Percentiles rank a stretch among this genome's conserved stretches.
Conservation (phyloP, 2,797 vertebrate species). For the Distichodus sexfasciatus region DNA sequence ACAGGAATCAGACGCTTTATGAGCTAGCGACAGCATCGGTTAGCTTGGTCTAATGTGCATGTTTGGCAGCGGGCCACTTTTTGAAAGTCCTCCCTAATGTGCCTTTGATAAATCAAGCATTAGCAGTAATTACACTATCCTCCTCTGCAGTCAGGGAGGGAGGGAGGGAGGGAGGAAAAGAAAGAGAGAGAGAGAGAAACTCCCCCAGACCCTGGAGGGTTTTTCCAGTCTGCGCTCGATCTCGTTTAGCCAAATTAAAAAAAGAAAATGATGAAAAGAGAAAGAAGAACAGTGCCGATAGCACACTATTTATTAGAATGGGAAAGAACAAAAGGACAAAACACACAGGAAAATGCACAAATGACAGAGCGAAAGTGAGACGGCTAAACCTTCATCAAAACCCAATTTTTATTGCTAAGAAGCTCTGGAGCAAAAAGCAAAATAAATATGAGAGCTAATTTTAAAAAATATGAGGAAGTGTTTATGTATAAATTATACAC, state of each 20-base stretch:
- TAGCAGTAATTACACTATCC: constrained; percentile 48
- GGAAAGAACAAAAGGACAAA: constrained; percentile 11
- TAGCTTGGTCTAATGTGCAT: constrained; percentile 35
- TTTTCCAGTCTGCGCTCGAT: constrained; percentile 26
- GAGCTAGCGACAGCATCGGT: constrained; percentile 19
- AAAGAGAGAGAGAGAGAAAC: neutral
- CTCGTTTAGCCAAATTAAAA: constrained; percentile 42
- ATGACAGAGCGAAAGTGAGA: constrained; percentile 6
- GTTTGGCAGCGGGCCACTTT: constrained; percentile 16
- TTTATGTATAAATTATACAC: no score
- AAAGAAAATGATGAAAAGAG: no score
- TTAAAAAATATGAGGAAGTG: no score
- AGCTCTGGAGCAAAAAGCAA: no score
- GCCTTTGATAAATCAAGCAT: constrained; percentile 52
- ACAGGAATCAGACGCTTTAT: no score
- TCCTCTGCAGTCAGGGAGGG: constrained; percentile 21
- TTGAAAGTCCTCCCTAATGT: constrained; percentile 49
- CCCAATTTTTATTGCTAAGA: constrained; percentile 4
- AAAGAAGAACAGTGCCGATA: constrained; percentile 27
- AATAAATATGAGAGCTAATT: no score
- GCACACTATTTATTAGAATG: constrained; percentile 19
- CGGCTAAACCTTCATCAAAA: constrained; percentile 20
- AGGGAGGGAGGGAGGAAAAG: neutral
- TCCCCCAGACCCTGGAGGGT: constrained; percentile 27
- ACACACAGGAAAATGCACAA: neutral